Percentiles rank a stretch among this genome's conserved stretches.
phyloP scores from a whole-genome alignment of 2,797 vertebrate genomes.

The Hypotaenidia philippensis region DNA sequence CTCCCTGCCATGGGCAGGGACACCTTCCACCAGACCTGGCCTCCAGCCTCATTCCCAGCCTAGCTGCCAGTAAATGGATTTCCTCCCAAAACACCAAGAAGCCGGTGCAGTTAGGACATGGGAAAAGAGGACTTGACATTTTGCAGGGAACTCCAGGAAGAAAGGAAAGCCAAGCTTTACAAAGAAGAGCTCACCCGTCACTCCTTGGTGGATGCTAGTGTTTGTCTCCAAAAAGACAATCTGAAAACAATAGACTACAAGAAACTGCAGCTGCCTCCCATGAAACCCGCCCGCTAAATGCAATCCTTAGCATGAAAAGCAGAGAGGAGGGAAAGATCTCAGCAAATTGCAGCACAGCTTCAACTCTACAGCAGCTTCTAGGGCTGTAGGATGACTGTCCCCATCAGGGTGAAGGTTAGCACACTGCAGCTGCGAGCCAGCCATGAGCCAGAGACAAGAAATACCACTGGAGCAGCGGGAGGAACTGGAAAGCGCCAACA shows the following conservation, averaged over 20 bases:
- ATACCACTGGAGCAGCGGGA: background rate
- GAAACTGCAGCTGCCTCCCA: background rate
- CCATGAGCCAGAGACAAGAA: background rate
- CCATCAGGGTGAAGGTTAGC: background rate
- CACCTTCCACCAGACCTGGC: too few relatives aligned
- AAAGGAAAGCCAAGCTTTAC: background rate
- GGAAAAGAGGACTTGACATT: background rate
- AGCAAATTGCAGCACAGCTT: background rate
- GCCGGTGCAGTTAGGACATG: background rate
- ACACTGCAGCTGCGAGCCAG: background rate
- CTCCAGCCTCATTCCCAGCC: background rate
- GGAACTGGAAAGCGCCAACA: background rate
- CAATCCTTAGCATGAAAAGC: background rate
- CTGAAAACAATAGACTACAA: conserved; percentile 22
- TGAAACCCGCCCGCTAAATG: background rate
- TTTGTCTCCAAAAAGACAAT: conserved; percentile 1
- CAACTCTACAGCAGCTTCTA: background rate
- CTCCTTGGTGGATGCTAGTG: background rate
- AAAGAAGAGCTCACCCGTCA: background rate
- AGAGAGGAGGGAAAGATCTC: background rate
- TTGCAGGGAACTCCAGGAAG: background rate
- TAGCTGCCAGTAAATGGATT: background rate
- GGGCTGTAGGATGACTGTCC: background rate
- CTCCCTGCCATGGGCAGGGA: too few relatives aligned
- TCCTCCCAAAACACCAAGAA: background rate